phyloP scores from a whole-genome alignment of 1,140 invertebrate species.

The Palaemon carinicauda region DNA sequence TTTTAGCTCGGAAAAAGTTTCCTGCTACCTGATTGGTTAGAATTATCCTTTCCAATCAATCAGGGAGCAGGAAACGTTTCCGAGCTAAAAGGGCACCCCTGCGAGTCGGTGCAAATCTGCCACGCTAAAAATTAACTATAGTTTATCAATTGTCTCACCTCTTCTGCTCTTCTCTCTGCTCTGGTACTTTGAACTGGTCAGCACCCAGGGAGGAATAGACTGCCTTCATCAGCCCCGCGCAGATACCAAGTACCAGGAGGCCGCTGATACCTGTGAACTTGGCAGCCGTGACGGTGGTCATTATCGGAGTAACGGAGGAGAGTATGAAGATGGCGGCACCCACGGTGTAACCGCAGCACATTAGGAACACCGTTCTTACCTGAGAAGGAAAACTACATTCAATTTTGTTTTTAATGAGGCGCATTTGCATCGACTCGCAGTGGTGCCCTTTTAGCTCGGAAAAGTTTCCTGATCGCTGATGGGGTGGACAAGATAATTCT shows the following conservation, averaged over 20 bases:
- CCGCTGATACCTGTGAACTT: conserved; percentile 41
- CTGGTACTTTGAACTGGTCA: conserved; percentile 51
- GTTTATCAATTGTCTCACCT: background rate
- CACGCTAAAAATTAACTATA: too few relatives aligned
- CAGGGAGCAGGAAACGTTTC: too few relatives aligned
- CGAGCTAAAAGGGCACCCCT: too few relatives aligned
- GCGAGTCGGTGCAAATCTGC: too few relatives aligned
- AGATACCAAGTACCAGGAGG: conserved; percentile 42
- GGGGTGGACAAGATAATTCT: too few relatives aligned
- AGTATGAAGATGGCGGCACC: conserved; percentile 38
- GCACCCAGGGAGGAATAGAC: conserved; percentile 46
- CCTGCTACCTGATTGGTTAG: too few relatives aligned
- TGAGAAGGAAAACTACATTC: background rate
- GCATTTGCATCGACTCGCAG: too few relatives aligned
- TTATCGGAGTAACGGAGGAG: conserved; percentile 43
- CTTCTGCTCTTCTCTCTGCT: conserved; percentile 45
- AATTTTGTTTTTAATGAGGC: too few relatives aligned
- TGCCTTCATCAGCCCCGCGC: conserved; percentile 47
- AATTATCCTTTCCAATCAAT: too few relatives aligned
- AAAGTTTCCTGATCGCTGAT: too few relatives aligned
- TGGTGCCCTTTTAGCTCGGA: too few relatives aligned
- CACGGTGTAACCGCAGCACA: conserved; percentile 52
- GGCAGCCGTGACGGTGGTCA: conserved; percentile 21
- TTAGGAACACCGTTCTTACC: conserved; percentile 29
- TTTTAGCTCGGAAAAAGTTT: too few relatives aligned